Percentiles rank a stretch among this genome's conserved stretches.
phyloP scores from a whole-genome alignment of 2,113 vertebrate genomes.

The Hymenochirus boettgeri region DNA sequence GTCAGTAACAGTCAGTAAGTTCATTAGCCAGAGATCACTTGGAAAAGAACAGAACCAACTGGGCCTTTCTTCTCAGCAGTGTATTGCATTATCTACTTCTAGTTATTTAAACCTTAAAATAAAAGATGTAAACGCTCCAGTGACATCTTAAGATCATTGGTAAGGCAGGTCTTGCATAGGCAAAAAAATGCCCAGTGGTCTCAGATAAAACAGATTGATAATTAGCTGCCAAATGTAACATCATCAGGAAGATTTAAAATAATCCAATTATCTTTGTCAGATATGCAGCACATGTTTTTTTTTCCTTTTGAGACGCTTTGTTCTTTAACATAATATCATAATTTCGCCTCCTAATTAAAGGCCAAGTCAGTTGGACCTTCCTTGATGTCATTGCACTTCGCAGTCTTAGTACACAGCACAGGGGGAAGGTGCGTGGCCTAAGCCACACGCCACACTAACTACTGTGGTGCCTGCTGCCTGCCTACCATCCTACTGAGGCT shows the following conservation, averaged over 20 bases:
- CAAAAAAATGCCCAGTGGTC: constrained; percentile 87
- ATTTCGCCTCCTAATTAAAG: constrained; percentile 88
- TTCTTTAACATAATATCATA: constrained; percentile 87
- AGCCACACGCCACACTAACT: constrained; percentile 72
- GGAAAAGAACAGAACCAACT: constrained; percentile 68
- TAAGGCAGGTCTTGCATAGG: constrained; percentile 80
- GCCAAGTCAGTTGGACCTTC: constrained; percentile 68
- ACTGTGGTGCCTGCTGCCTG: constrained; percentile 61
- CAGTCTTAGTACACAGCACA: constrained; percentile 60
- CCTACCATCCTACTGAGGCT: constrained; percentile 55
- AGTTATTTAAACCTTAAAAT: constrained; percentile 88
- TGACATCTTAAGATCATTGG: constrained; percentile 89
- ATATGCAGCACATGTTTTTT: constrained; percentile 76
- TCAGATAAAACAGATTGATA: constrained; percentile 91
- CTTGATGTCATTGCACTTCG: constrained; percentile 79
- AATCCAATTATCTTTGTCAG: constrained; percentile 94
- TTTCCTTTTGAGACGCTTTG: constrained; percentile 78
- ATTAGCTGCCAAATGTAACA: constrained; percentile 95
- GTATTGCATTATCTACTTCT: constrained; percentile 83
- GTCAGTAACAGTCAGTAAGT: constrained; percentile 66
- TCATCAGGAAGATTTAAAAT: constrained; percentile 93
- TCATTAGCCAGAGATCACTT: constrained; percentile 73
- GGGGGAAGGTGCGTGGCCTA: constrained; percentile 64
- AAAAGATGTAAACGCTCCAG: constrained; percentile 85
- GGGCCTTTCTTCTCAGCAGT: constrained; percentile 81